These are phyloP conservation scores for Zaprionus lineosus DNA, from an alignment of 2,888 invertebrate genomes.

Conservation along the genomic window DNA sequence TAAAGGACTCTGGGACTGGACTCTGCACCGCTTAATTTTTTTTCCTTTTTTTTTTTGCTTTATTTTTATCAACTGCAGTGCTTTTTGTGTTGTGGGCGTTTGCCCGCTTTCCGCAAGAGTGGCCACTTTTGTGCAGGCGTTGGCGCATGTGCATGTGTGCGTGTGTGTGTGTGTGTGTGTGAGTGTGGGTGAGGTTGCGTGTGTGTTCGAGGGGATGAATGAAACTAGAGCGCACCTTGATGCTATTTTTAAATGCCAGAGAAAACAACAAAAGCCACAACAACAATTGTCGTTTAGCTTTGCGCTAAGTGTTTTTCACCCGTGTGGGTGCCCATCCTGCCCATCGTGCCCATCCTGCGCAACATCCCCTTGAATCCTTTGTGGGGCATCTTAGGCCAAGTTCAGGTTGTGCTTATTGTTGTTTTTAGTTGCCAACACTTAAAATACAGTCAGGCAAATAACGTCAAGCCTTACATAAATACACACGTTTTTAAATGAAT, in stretches of 20 bases:
- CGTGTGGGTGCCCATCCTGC: constrained; percentile 27
- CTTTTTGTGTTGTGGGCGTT: constrained; percentile 16
- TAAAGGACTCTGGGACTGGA: no score
- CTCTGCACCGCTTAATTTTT: no score
- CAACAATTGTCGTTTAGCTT: constrained; percentile 67
- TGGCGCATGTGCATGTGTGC: not conserved
- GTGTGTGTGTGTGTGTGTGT: constrained; percentile 16
- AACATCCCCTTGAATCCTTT: constrained; percentile 24
- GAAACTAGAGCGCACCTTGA: constrained; percentile 73
- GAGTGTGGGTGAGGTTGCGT: constrained; percentile 1
- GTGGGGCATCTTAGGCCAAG: constrained; percentile 30
- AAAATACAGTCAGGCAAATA: constrained; percentile 54
- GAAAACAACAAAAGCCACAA: constrained; percentile 35
- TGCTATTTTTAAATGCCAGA: constrained; percentile 69
- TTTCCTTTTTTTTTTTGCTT: constrained; percentile 33
- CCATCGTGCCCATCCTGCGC: constrained; percentile 39
- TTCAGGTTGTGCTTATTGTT: constrained; percentile 23
- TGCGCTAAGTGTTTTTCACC: constrained; percentile 58
- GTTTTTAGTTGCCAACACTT: constrained; percentile 55
- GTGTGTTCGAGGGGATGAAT: constrained; percentile 23
- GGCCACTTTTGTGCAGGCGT: constrained; percentile 52
- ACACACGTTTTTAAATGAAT: constrained; percentile 48
- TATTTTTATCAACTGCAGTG: not conserved
- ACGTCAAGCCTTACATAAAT: constrained; percentile 62
- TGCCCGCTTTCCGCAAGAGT: constrained; percentile 36